These are phyloP conservation scores for Protaetia brevitarsis DNA, from an alignment of 1,140 invertebrate species.

Conservation along the genomic window DNA sequence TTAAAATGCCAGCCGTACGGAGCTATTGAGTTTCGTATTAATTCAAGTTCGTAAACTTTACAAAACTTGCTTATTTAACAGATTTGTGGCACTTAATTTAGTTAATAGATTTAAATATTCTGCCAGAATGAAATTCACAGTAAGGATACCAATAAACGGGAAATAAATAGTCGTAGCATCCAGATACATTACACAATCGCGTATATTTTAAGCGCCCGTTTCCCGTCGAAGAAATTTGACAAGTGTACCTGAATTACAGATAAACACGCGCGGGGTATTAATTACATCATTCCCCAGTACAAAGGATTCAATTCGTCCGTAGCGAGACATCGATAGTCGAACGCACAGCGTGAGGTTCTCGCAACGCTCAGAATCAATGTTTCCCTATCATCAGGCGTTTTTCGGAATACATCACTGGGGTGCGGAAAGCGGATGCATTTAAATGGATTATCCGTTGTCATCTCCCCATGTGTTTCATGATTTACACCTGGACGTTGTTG, in stretches of 20 bases:
- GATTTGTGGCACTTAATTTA: no score
- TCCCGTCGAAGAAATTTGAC: background rate
- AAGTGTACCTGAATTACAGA: constrained; percentile 24
- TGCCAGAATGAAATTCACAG: no score
- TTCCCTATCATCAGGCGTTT: constrained; percentile 8
- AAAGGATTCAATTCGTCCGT: constrained; percentile 13
- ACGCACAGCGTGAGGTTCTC: constrained; percentile 6
- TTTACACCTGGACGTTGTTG: constrained; percentile 13
- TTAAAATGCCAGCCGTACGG: no score
- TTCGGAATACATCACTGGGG: background rate
- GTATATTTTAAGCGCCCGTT: no score
- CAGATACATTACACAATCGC: no score
- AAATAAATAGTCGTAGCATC: no score
- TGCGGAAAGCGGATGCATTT: constrained; percentile 13
- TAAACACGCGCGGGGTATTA: constrained; percentile 20
- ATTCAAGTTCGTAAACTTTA: no score
- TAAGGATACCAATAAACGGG: no score
- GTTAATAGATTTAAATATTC: no score
- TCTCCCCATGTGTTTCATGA: constrained; percentile 15
- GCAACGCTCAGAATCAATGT: constrained; percentile 1
- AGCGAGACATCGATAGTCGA: background rate
- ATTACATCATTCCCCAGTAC: background rate
- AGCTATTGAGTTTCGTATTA: no score
- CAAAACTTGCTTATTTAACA: no score
- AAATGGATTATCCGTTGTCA: constrained; percentile 18